Evolutionary conservation across 2,797 vertebrate species (phyloP), one percentile per base, ranked within the genome.

Genomic region (Chromobotia macracanthus): DNA sequence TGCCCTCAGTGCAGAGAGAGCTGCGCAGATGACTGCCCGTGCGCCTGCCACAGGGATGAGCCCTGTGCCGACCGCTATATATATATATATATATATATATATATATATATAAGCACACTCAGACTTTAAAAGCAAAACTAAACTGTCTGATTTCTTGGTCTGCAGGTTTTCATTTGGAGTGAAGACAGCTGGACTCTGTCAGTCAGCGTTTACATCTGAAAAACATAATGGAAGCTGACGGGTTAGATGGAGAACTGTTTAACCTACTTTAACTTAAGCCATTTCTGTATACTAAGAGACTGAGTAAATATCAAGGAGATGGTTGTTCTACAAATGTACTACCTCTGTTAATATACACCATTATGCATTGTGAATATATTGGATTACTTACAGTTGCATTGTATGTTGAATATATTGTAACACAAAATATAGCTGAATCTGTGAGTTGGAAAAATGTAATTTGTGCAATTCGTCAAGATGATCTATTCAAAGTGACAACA

Each of bases 1-100:
- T 84, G 86, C 81, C 81, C 83, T 75, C 86, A 81, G 85, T 87
- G 84, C 69, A 74, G 81, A 61, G 89, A 84, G 55, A 82, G 82
- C 65, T 77, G 80, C 64, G 38, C 79, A 63, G 60, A 44, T 18
- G 73, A 79, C 56, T 81, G 79, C 77, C 78, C 83, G 25, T 84
- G 84, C 82, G 44, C 80, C 77, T 79, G 83, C 64, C 41, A 83
- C 61, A 35, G 81, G 75, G 77, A 87, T 80, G 83, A 83, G 81
- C 83, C 82, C 41, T 90, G 88, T 86, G 76, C 83, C 48, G 91
- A 92, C n/a, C n/a, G n/a, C n/a, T n/a, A n/a, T n/a, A n/a, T n/a
- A n/a, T n/a, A n/a, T n/a, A n/a, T n/a, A n/a, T n/a, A n/a, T n/a
- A n/a, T n/a, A n/a, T n/a, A n/a, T n/a, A n/a, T n/a, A n/a, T n/a